Evolutionary conservation across 2,888 invertebrate genomes (phyloP).

Genomic region (Brachypterus glaber): DNA sequence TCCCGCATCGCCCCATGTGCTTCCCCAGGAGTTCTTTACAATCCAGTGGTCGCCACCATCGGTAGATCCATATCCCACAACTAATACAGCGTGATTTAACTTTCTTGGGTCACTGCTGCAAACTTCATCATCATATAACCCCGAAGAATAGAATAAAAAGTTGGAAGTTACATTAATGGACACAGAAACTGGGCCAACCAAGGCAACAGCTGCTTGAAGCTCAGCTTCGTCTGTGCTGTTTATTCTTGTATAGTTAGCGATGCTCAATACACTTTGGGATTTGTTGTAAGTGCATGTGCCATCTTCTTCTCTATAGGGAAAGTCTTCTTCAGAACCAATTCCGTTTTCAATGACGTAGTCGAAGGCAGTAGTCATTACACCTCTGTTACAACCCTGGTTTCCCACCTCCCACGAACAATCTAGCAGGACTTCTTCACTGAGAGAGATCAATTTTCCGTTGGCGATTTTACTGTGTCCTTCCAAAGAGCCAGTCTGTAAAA

Average conservation of each 20-base stretch:
- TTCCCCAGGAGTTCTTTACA: constrained; percentile 41
- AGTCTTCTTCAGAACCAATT: constrained; percentile 44
- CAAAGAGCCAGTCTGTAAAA: constrained; percentile 68
- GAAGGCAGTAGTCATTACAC: constrained; percentile 42
- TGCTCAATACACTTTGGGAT: constrained; percentile 9
- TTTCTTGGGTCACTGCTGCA: not conserved
- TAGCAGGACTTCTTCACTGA: constrained; percentile 33
- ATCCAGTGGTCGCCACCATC: constrained; percentile 42
- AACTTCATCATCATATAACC: not conserved
- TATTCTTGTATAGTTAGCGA: constrained; percentile 60
- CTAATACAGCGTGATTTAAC: not conserved
- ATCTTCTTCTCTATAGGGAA: constrained; percentile 39
- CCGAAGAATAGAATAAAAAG: constrained; percentile 54
- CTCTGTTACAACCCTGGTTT: constrained; percentile 45
- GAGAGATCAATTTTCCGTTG: constrained; percentile 48
- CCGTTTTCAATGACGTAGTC: constrained; percentile 42
- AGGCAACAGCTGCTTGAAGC: constrained; percentile 56
- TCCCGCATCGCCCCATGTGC: not conserved
- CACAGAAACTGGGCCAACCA: constrained; percentile 71
- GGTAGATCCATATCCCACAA: not conserved
- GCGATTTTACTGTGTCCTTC: constrained; percentile 58
- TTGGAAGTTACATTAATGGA: constrained; percentile 66
- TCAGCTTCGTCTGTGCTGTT: constrained; percentile 58
- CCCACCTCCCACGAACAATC: constrained; percentile 20
- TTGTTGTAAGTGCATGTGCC: constrained; percentile 9